Conservation (phyloP, 2,888 invertebrate species). For the Dasysyrphus tricinctus region DNA sequence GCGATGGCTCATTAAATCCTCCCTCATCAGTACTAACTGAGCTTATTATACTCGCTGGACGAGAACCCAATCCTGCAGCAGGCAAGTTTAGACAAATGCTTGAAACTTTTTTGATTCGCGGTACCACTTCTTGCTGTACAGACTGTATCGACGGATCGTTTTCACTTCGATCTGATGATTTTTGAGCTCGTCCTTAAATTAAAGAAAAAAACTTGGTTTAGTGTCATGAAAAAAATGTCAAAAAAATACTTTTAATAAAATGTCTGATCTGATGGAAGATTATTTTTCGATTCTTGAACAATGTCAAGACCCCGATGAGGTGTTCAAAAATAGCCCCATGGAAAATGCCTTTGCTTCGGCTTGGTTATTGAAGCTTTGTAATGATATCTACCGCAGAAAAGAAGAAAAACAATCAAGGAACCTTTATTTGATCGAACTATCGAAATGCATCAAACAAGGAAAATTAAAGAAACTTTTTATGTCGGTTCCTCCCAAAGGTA, state of each 20-base stretch:
- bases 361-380: constrained; percentile 67
- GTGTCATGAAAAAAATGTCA: constrained; percentile 33
- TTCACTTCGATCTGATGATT: constrained; percentile 73
- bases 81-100: constrained; percentile 87
- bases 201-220: constrained; percentile 26
- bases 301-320: constrained; percentile 49
- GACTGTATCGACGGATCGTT: constrained; percentile 48
- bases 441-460: constrained; percentile 28
- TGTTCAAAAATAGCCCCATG: constrained; percentile 19
- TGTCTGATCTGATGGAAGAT: constrained; percentile 49
- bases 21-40: constrained; percentile 87
- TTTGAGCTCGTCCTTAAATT: constrained; percentile 76
- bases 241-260: constrained; percentile 6
- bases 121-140: constrained; percentile 56
- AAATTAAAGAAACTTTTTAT: constrained; percentile 29
- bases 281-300: constrained; percentile 60
- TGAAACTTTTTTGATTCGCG: constrained; percentile 85
- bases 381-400: constrained; percentile 48
- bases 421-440: constrained; percentile 52
- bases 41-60: constrained; percentile 88
- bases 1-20: constrained; percentile 89
- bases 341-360: constrained; percentile 40
- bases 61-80: constrained; percentile 86
- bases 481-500: constrained; percentile 33
- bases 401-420: constrained; percentile 63